These are phyloP conservation scores for Clupea harengus DNA, from an alignment of 2,113 vertebrate species.

Conservation along the genomic window DNA sequence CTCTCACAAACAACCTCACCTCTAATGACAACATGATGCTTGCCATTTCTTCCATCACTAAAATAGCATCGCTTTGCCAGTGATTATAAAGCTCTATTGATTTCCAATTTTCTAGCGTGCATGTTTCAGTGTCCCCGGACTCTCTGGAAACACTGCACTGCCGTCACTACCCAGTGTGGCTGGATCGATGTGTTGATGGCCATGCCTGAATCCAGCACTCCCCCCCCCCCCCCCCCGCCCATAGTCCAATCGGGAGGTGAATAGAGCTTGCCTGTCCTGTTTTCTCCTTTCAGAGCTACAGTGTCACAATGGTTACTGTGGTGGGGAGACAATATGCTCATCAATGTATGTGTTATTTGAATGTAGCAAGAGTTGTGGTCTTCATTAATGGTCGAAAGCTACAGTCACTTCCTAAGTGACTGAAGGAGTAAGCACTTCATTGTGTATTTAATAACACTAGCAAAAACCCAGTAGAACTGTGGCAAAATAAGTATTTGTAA, in stretches of 20 bases:
- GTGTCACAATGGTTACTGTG: not conserved
- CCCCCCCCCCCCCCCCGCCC: conserved; percentile 56
- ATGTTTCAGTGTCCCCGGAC: conserved; percentile 62
- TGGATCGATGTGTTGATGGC: conserved; percentile 72
- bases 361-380: not conserved
- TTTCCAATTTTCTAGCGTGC: conserved; percentile 76
- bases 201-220: conserved; percentile 65
- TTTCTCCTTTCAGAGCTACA: not conserved
- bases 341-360: not conserved
- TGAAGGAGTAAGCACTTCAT: too few species aligned
- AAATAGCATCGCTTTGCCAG: conserved; percentile 70
- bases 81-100: conserved; percentile 82
- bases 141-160: conserved; percentile 65
- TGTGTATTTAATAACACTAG: too few species aligned
- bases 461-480: not conserved
- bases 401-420: too few species aligned
- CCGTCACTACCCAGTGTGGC: conserved; percentile 68
- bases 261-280: conserved; percentile 77
- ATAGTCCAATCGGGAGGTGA: conserved; percentile 78
- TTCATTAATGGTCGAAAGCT: too few species aligned
- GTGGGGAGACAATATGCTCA: not conserved
- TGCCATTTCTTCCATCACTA: conserved; percentile 68
- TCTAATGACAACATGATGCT: conserved; percentile 48
- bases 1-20: conserved; percentile 37
- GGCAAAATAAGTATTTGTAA: not conserved